Evolutionary conservation across 2,888 invertebrate genomes (phyloP).

Genomic region (Oithona nana): DNA sequence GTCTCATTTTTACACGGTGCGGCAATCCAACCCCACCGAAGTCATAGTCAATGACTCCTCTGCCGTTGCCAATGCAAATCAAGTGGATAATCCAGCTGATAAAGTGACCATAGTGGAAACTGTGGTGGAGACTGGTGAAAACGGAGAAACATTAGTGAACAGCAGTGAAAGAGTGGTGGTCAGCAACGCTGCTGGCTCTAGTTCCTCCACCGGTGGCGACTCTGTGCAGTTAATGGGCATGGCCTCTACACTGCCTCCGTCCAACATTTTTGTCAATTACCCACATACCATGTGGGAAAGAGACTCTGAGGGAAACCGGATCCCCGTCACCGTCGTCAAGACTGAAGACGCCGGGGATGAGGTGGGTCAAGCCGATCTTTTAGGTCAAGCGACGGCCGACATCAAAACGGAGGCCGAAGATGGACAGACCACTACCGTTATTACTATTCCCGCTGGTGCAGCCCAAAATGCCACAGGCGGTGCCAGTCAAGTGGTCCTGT

Average conservation of each 20-base stretch:
- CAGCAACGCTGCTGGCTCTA: too few relatives aligned
- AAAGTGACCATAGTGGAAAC: background rate
- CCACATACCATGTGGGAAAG: conserved; percentile 17
- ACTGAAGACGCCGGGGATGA: background rate
- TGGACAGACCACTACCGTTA: background rate
- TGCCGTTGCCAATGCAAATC: background rate
- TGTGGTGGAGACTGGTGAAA: background rate
- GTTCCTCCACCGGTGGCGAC: background rate
- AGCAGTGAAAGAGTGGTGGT: too few relatives aligned
- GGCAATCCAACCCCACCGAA: background rate
- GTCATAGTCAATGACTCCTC: background rate
- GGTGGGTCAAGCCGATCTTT: background rate
- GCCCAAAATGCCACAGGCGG: too few relatives aligned
- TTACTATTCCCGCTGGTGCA: background rate
- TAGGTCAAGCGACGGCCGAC: background rate
- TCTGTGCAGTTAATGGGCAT: conserved; percentile 13
- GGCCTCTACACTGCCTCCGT: conserved; percentile 2
- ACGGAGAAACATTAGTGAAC: background rate
- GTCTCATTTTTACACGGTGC: background rate
- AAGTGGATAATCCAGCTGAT: background rate
- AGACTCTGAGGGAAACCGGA: conserved; percentile 3
- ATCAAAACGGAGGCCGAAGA: background rate
- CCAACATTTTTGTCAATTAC: conserved; percentile 13
- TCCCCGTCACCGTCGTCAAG: background rate
- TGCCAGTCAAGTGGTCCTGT: background rate